phyloP scores from a whole-genome alignment of 2,888 invertebrate species.

The Cartodere bifasciata region DNA sequence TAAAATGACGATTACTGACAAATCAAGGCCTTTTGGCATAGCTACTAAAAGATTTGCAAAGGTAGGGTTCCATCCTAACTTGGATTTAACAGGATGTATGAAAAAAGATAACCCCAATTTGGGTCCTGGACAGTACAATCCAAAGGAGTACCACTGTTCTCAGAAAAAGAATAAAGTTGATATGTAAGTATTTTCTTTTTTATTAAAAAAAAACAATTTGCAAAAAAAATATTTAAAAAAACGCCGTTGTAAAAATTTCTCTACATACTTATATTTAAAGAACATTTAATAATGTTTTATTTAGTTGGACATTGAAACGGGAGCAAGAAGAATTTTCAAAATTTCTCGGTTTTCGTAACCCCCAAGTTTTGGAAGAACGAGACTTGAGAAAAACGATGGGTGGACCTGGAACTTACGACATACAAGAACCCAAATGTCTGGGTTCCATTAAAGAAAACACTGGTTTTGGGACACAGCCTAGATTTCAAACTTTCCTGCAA shows the following conservation, averaged over 20 bases:
- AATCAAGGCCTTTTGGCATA: constrained; percentile 14
- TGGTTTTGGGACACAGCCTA: constrained; percentile 18
- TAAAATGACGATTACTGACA: too few relatives aligned
- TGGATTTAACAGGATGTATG: constrained; percentile 16
- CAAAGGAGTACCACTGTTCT: constrained; percentile 11
- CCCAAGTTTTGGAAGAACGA: constrained; percentile 15
- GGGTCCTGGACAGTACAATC: constrained; percentile 19
- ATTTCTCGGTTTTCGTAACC: constrained; percentile 21
- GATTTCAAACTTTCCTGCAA: constrained; percentile 15
- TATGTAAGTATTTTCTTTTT: constrained; percentile 7
- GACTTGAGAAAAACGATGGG: constrained; percentile 13
- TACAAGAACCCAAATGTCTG: constrained; percentile 15
- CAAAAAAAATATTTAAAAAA: too few relatives aligned
- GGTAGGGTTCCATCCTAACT: constrained; percentile 21
- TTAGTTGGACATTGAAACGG: constrained; percentile 21
- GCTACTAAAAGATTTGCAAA: constrained; percentile 17
- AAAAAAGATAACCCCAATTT: constrained; percentile 11
- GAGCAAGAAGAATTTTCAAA: constrained; percentile 21
- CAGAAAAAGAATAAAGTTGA: constrained; percentile 13
- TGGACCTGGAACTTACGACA: constrained; percentile 22
- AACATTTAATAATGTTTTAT: constrained; percentile 2
- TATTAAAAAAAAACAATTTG: too few relatives aligned
- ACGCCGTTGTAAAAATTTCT: too few relatives aligned
- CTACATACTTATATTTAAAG: too few relatives aligned
- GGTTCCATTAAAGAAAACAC: constrained; percentile 16